Evolutionary conservation across 2,797 vertebrate species (phyloP), one percentile per base, ranked within the genome.

Genomic region (Catostomus latipinnis): DNA sequence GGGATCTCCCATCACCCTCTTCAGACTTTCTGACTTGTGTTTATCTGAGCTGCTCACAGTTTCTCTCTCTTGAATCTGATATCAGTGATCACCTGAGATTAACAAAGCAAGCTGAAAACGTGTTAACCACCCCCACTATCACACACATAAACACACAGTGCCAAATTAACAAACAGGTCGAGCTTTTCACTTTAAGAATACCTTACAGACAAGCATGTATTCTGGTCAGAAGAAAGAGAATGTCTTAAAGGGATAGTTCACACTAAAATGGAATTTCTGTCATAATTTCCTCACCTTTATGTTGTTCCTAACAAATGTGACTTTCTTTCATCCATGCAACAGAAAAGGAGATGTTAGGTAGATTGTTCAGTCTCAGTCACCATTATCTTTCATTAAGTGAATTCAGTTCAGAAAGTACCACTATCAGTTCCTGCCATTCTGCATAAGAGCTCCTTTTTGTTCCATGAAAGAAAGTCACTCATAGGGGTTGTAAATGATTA

Each of bases 41-140:
- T 81, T 83, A 86, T 88, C 89, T 92, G 86, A 82, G 80, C 52
- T 18, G 50, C 77, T 87, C 75, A 48, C 66, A 69, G 82, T 75
- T 73, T 85, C 82, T 81, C 54, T 71, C 18, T 50, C 72, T 83
- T 71, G 71, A 50, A 80, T 87, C 84, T 63, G 50, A 70, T 80
- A 16, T 82, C 65, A 84, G 16, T 46, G 22, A 58, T 80, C 72
- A 67, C 69, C 71, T 82, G 74, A 49, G 50, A 76, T 57, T 80
- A 85, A 34, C 65, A 34, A 49, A 63, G 13, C 50, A 57, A 13
- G 18, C 69, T 78, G 82, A 89, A 80, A 82, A 63, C 76, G 58
- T 84, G 6, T 60, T 22, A 70, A 69, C 10, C 62, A 48, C 67
- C 60, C 57, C n/a, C 70, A 45, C 58, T 43, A 46, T 14, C 48